These are phyloP conservation scores for Saguinus oedipus DNA, from an alignment of 2,797 vertebrate species.

Conservation along the genomic window DNA sequence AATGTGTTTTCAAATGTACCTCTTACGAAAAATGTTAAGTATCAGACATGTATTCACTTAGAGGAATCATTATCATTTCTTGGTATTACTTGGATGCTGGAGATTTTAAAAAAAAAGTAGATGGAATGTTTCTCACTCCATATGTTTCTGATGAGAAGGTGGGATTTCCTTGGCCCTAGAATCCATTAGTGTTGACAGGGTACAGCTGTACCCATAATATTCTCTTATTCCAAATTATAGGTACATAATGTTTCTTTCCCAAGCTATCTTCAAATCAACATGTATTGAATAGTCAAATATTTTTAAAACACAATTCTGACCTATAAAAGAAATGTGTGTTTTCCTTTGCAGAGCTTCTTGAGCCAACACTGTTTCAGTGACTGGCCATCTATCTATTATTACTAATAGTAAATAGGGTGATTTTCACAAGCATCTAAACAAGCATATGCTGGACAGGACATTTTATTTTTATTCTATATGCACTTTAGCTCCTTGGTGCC, in stretches of 20 bases:
- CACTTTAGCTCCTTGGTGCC: slow-evolving; percentile 72
- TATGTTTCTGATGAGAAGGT: slow-evolving; percentile 36
- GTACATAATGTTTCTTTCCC: background rate
- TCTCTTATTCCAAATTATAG: background rate
- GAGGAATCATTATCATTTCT: slow-evolving; percentile 40
- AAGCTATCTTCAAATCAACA: slow-evolving; percentile 56
- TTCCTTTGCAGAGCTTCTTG: background rate
- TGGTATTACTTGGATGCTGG: background rate
- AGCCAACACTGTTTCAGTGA: fast-evolving
- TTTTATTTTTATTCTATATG: slow-evolving; percentile 71
- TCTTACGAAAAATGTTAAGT: slow-evolving; percentile 22
- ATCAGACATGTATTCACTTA: slow-evolving; percentile 20
- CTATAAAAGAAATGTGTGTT: background rate
- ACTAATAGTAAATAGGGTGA: slow-evolving; percentile 30
- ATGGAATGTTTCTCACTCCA: slow-evolving; percentile 32
- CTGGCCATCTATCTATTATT: slow-evolving; percentile 25
- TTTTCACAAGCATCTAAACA: slow-evolving; percentile 59
- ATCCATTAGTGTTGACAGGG: background rate
- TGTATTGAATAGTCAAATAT: background rate
- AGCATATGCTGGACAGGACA: slow-evolving; percentile 55
- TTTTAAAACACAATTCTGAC: background rate
- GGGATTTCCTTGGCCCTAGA: slow-evolving; percentile 36
- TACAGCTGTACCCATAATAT: background rate
- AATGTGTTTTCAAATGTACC: background rate
- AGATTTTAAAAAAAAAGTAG: background rate